A percentile compares a stretch with the other conserved stretches of the same genome.
Conservation (phyloP, 2,888 invertebrate species). For the Temnothorax ravouxi region DNA sequence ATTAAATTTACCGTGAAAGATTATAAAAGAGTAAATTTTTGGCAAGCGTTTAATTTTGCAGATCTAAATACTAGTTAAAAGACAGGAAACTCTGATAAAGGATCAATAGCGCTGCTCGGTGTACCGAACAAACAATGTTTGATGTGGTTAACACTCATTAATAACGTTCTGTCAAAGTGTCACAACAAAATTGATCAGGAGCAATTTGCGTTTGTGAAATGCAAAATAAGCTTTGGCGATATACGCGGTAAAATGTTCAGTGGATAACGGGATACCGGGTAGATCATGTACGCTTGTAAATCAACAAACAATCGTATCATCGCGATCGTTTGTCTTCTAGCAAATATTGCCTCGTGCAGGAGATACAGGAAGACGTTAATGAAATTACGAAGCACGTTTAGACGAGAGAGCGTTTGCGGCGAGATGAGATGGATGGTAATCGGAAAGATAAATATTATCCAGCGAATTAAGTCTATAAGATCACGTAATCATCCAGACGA, state of each 20-base stretch:
- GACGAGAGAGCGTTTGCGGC: not conserved
- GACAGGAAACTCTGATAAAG: not conserved
- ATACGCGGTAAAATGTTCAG: conserved; percentile 35
- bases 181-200: conserved; percentile 28
- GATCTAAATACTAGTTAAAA: not conserved
- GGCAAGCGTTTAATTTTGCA: not conserved
- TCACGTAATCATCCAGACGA: conserved; percentile 19
- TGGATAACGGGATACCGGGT: conserved; percentile 33
- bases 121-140: conserved; percentile 31
- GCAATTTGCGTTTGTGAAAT: conserved; percentile 43
- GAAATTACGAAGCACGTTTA: conserved; percentile 7
- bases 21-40: not conserved
- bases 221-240: conserved; percentile 15
- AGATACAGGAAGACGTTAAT: not conserved
- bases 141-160: conserved; percentile 36
- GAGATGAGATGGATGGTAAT: not conserved
- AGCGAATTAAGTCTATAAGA: conserved; percentile 37
- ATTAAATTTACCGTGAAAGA: not conserved
- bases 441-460: conserved; percentile 30
- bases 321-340: conserved; percentile 12
- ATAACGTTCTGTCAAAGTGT: conserved; percentile 40
- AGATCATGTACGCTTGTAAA: conserved; percentile 38
- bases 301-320: conserved; percentile 27
- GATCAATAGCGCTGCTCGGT: conserved; percentile 25
- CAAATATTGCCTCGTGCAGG: conserved; percentile 24